These are phyloP conservation scores for Sylvicapra grimmia DNA, from an alignment of 2,113 vertebrate species.

Conservation along the genomic window DNA sequence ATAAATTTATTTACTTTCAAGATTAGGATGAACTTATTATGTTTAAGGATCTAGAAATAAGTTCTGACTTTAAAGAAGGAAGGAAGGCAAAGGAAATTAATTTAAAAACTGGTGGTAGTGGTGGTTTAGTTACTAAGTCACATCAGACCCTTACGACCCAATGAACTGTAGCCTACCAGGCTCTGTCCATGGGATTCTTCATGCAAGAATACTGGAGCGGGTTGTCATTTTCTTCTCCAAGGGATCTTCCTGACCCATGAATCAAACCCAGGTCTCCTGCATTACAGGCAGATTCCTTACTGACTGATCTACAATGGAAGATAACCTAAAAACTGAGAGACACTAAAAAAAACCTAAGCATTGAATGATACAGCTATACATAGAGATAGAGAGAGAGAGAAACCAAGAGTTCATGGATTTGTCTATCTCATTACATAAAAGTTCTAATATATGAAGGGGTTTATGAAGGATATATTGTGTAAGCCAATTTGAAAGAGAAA, in stretches of 20 bases:
- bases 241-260: not conserved
- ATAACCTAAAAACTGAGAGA: not conserved
- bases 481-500: not conserved
- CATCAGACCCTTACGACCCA: accelerated
- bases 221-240: not conserved
- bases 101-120: not conserved
- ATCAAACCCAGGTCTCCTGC: not conserved
- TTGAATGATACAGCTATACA: not conserved
- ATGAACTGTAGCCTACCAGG: not conserved
- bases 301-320: not conserved
- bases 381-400: not conserved
- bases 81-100: not conserved
- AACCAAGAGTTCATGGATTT: not conserved
- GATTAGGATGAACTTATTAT: not conserved
- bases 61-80: not conserved
- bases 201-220: not conserved
- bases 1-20: conserved; percentile 7
- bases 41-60: not conserved
- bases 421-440: not conserved
- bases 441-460: not conserved
- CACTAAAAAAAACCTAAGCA: not conserved
- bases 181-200: not conserved
- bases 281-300: not conserved
- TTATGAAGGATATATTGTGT: not conserved
- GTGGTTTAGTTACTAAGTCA: not conserved